These are phyloP conservation scores for Drosophila hamatofila DNA, from an alignment of 2,888 invertebrate species.

Conservation along the genomic window DNA sequence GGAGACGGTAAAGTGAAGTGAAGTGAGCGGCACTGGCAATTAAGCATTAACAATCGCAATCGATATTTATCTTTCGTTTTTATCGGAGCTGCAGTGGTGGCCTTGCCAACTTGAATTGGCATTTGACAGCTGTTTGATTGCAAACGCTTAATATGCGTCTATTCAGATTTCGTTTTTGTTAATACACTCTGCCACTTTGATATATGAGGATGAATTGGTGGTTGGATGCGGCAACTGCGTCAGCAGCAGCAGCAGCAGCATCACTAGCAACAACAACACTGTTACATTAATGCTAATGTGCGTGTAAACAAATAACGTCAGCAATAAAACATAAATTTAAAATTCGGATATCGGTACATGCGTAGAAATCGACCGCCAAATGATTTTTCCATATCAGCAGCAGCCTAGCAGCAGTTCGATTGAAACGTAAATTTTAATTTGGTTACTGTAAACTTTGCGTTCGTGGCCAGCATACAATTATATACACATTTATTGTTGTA, in stretches of 20 bases:
- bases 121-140: constrained; percentile 56
- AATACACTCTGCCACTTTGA: constrained; percentile 56
- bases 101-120: constrained; percentile 44
- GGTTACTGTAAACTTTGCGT: constrained; percentile 70
- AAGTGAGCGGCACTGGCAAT: constrained; percentile 52
- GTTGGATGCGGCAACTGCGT: constrained; percentile 58
- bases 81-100: constrained; percentile 35
- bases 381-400: constrained; percentile 46
- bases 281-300: constrained; percentile 77
- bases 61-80: constrained; percentile 45
- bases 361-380: constrained; percentile 79
- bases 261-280: neutral
- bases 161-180: constrained; percentile 38
- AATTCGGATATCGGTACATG: constrained; percentile 60
- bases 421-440: constrained; percentile 53
- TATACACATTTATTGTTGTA: constrained; percentile 71
- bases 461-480: constrained; percentile 61
- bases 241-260: constrained; percentile 33
- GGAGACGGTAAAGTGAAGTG: constrained; percentile 36
- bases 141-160: constrained; percentile 45
- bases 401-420: constrained; percentile 16
- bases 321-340: constrained; percentile 79
- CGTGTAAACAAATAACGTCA: constrained; percentile 78
- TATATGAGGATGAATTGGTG: constrained; percentile 45
- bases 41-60: constrained; percentile 46